Evolutionary conservation across 2,113 vertebrate species (phyloP).

Genomic region (Corythornis cristatus): DNA sequence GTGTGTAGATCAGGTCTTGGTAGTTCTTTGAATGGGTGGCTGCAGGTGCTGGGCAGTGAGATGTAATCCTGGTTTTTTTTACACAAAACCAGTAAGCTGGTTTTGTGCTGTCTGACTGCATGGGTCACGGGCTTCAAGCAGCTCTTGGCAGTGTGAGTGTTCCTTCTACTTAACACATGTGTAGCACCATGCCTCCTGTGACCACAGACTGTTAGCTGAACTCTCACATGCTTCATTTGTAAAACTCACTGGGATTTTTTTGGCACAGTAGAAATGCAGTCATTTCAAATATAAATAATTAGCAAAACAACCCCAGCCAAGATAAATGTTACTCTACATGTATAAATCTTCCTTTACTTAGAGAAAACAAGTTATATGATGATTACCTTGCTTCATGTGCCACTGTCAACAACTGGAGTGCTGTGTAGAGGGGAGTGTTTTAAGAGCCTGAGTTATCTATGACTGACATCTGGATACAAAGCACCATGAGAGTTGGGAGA

Average conservation of each 20-base stretch:
- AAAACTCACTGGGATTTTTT: not conserved
- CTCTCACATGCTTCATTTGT: not conserved
- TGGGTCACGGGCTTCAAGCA: not conserved
- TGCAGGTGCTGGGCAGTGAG: not conserved
- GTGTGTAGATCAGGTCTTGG: not conserved
- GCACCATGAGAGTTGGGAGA: not conserved
- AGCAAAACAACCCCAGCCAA: not conserved
- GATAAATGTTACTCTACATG: not conserved
- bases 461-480: not conserved
- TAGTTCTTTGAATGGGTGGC: not conserved
- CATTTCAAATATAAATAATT: not conserved
- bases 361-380: not conserved
- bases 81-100: no score
- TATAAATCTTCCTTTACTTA: not conserved
- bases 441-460: not conserved
- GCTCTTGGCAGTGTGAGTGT: not conserved
- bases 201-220: not conserved
- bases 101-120: not conserved
- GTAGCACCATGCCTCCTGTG: not conserved
- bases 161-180: not conserved
- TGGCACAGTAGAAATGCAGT: not conserved
- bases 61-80: not conserved
- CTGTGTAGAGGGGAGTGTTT: not conserved
- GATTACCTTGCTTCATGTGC: not conserved
- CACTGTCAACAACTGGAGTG: rapidly evolving